phyloP scores from a whole-genome alignment of 2,113 vertebrate genomes.

The Pachyramphus minor region DNA sequence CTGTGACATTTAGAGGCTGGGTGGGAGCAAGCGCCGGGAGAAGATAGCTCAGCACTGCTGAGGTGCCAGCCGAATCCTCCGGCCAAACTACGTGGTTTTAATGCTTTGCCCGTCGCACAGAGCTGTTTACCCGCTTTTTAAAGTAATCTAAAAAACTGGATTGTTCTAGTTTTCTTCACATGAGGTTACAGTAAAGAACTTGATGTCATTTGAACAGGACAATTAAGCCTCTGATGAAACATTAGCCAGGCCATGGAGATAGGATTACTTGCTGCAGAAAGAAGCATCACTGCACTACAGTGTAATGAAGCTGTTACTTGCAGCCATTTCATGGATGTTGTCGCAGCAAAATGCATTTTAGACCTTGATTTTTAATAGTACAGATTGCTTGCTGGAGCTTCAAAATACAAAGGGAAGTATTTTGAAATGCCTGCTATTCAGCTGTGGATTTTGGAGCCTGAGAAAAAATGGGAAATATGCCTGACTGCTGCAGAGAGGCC shows the following conservation, averaged over 20 bases:
- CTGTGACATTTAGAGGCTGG: conserved; percentile 27
- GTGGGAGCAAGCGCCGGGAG: neutral
- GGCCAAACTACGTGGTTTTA: fast-evolving
- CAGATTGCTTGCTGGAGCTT: neutral
- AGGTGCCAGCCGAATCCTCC: neutral
- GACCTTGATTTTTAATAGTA: neutral
- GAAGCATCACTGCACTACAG: neutral
- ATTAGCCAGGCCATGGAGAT: conserved; percentile 36
- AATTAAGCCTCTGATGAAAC: conserved; percentile 70
- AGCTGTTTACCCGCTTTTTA: too few relatives aligned
- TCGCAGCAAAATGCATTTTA: neutral
- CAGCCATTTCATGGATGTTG: neutral
- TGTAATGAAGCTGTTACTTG: neutral
- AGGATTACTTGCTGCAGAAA: conserved; percentile 62
- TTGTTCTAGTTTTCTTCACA: neutral
- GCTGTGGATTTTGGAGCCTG: neutral
- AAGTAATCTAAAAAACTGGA: neutral
- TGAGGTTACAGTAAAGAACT: neutral
- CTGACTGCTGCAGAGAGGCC: neutral
- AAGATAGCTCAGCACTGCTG: neutral
- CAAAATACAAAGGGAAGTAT: neutral
- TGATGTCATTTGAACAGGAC: conserved; percentile 56
- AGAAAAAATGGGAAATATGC: neutral
- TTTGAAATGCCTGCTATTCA: neutral
- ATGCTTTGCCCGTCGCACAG: neutral